Evolutionary conservation across 2,113 vertebrate genomes (phyloP).

Genomic region (Pteruthius melanotis): DNA sequence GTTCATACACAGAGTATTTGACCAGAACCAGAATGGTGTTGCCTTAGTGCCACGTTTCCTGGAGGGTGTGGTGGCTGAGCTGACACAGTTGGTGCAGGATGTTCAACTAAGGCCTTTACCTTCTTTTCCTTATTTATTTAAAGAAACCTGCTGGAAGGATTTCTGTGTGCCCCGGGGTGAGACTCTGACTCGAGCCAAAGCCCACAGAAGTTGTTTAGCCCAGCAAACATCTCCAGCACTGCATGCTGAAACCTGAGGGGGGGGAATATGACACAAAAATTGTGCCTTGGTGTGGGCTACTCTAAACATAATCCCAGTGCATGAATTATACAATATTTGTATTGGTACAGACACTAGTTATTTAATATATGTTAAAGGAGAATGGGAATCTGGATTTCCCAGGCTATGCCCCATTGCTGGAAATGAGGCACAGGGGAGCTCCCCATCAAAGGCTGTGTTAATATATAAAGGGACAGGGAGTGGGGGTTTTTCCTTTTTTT

Average conservation of each 20-base stretch:
- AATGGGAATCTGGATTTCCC: conserved; percentile 47
- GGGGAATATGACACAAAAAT: neutral
- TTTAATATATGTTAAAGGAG: conserved; percentile 37
- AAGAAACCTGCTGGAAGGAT: neutral
- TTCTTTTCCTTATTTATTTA: conserved; percentile 25
- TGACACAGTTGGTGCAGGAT: neutral
- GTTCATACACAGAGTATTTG: neutral
- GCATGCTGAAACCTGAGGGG: neutral
- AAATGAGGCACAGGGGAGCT: conserved; percentile 3
- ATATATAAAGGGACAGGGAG: neutral
- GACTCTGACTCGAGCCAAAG: neutral
- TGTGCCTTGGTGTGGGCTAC: conserved; percentile 23
- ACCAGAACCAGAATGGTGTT: fast-evolving
- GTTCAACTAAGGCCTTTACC: neutral
- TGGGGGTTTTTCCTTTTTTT: neutral
- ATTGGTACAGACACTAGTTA: neutral
- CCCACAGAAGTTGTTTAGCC: neutral
- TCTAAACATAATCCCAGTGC: neutral
- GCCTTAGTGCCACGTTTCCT: neutral
- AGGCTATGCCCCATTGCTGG: conserved; percentile 46
- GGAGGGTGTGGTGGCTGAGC: neutral
- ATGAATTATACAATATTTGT: neutral
- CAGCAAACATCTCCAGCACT: neutral
- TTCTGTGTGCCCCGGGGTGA: neutral
- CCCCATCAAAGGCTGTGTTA: conserved; percentile 20